Base-by-base conservation (phyloP, 2,797 vertebrate species). In the Buceros bicornis region DNA sequence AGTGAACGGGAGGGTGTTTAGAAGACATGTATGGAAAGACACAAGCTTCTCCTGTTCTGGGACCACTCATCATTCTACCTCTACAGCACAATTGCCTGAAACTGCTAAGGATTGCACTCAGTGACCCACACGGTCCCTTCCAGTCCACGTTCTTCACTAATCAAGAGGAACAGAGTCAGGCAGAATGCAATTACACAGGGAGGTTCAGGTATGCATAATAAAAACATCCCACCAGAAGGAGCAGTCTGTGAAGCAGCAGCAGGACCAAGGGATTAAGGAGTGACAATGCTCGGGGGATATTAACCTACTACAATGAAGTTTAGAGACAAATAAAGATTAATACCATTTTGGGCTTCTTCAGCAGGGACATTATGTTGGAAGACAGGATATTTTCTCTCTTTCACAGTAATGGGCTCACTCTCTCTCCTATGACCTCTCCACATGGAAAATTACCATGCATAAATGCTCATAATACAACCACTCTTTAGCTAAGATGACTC, bases 291-390 rank as follows among this genome's bases (percentile, higher is more conserved):
- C 85, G 47, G 56, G 80, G 56, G 80, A 80, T 73, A 64, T 77
- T 77, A 93, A 70, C 31, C 56, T 73, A 33, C 56, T 73, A 33
- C 62, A 86, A 33, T 35, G 62, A 76, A 81, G 33, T 82, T 82
- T 37, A 66, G 69, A 91, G 90, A 66, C 58, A 96, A 95, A 96
- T 87, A 73, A 66, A 93, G 94, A 95, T 82, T 91, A 89, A 93
- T 93, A 72, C 19, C 11, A 21, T 85, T 89, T 83, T 24, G 28
- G 67, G 37, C 45, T 89, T 70, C 74, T 90, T 91, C 87, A 64
- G 71, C 21, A 50, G 47, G 22, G 22, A 60, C 0, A 0, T 84
- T 72, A 31, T 51, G 28, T 45, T 84, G 31, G 45, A 81, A 93
- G 73, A 82, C 62, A 79, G 25, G 40, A 22, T 70, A 85, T 94